Evolutionary conservation across 2,888 invertebrate genomes (phyloP).

Genomic region (Eledona agricola): DNA sequence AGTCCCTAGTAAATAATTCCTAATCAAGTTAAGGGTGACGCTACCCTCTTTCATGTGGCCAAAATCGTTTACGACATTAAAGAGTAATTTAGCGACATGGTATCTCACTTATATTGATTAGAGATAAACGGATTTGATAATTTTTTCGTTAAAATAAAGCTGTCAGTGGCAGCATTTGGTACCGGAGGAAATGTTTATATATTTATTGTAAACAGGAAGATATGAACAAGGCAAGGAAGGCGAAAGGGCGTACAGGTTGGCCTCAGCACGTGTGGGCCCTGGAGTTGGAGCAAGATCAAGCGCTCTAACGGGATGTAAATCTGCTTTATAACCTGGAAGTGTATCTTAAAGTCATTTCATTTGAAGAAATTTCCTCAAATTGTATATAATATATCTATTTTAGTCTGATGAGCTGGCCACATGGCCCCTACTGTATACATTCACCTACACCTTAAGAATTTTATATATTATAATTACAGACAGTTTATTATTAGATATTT

Average conservation of each 20-base stretch:
- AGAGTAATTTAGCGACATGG: conserved; percentile 38
- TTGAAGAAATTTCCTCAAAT: conserved; percentile 59
- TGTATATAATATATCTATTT: conserved; percentile 62
- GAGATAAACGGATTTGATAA: too few species aligned
- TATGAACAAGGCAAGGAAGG: conserved; percentile 60
- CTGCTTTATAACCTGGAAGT: conserved; percentile 54
- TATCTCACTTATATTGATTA: conserved; percentile 44
- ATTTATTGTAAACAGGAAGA: conserved; percentile 58
- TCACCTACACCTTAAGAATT: conserved; percentile 60
- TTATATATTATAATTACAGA: conserved; percentile 57
- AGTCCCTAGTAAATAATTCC: conserved; percentile 25
- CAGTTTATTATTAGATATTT: conserved; percentile 55
- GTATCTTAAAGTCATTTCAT: conserved; percentile 55
- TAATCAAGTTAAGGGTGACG: conserved; percentile 23
- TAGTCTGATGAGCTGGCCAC: conserved; percentile 55
- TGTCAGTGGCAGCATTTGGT: too few species aligned
- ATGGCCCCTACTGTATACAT: conserved; percentile 62
- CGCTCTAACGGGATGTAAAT: conserved; percentile 54
- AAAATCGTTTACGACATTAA: conserved; percentile 44
- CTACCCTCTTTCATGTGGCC: conserved; percentile 3
- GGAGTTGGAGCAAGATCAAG: conserved; percentile 78
- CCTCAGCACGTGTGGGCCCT: conserved; percentile 97
- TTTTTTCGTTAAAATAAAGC: too few species aligned
- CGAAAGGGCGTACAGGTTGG: conserved; percentile 94
- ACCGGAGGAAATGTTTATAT: conserved; percentile 35